Base-by-base conservation (phyloP, 2,888 invertebrate species). In the Nowickia ferox region DNA sequence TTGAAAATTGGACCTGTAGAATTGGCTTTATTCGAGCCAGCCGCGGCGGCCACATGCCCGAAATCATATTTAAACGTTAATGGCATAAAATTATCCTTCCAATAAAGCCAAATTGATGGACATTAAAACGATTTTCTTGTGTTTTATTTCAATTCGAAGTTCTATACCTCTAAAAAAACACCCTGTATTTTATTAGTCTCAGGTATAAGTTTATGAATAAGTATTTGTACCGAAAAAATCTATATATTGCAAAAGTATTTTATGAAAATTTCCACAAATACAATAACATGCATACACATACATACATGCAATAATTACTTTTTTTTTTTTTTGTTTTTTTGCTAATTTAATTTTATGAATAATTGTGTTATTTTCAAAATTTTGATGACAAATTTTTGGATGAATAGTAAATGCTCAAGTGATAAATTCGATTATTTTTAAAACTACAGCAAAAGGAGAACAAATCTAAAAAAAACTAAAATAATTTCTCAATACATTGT, bases 281-380 rank as follows among this genome's bases (percentile, higher is more conserved):
- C 53, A 44, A 22, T n/a, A n/a, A n/a, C n/a, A n/a, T n/a, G n/a
- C n/a, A n/a, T n/a, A n/a, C n/a, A n/a, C n/a, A n/a, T n/a, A 11
- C 15, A 22, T 17, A 65, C 63, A 40, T 42, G 57, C 17, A 48
- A 30, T 22, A 71, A 63, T 51, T 42, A 13, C 9, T 55, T 57
- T 6, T 42, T 19, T 22, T n/a, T 44, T 61, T 17, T 48, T 42
- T 65, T 42, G n/a, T n/a, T n/a, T n/a, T 30, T 30, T 30, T 30
- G 30, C 51, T 42, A 40, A 30, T 48, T 69, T 79, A 48, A 48
- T 72, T 77, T 72, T 53, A 77, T 85, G 84, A 85, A 81, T 85
- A 85, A 85, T 85, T 81, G 15, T 77, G 76, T 81, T 85, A 68
- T 84, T 84, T 72, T 61, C 13, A 72, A 84, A 81, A 46, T 30